phyloP scores from a whole-genome alignment of 2,113 vertebrate species.

The Lepidothrix coronata region DNA sequence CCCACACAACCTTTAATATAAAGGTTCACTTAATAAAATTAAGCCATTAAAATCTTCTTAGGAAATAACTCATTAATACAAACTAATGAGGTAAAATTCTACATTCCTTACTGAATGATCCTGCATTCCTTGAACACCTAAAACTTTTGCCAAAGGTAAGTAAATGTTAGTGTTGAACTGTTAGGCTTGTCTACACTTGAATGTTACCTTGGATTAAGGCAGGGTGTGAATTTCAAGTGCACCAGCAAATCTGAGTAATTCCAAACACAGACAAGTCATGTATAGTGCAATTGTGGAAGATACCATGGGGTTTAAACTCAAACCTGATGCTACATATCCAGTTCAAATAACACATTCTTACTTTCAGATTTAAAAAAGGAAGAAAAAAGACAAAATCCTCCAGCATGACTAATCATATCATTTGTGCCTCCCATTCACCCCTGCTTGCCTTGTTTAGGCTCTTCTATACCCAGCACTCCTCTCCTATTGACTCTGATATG shows the following conservation, averaged over 20 bases:
- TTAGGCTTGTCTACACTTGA: constrained; percentile 36
- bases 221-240: constrained; percentile 27
- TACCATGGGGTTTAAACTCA: neutral
- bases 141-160: constrained; percentile 33
- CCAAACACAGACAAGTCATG: neutral
- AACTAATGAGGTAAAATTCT: constrained; percentile 20
- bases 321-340: neutral
- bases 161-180: neutral
- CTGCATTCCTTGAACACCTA: constrained; percentile 31
- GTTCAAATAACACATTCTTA: neutral
- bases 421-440: neutral
- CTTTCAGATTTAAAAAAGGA: neutral
- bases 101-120: neutral
- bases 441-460: neutral
- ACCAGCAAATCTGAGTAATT: constrained; percentile 19
- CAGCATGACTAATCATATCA: neutral
- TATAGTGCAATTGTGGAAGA: neutral
- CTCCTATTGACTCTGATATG: neutral
- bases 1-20: neutral
- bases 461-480: neutral
- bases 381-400: neutral
- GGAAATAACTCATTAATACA: constrained; percentile 44
- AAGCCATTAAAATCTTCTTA: constrained; percentile 12
- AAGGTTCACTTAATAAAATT: neutral
- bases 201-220: constrained; percentile 31